These are phyloP conservation scores for Branchellion lobata DNA, from an alignment of 2,888 invertebrate species.

Conservation along the genomic window DNA sequence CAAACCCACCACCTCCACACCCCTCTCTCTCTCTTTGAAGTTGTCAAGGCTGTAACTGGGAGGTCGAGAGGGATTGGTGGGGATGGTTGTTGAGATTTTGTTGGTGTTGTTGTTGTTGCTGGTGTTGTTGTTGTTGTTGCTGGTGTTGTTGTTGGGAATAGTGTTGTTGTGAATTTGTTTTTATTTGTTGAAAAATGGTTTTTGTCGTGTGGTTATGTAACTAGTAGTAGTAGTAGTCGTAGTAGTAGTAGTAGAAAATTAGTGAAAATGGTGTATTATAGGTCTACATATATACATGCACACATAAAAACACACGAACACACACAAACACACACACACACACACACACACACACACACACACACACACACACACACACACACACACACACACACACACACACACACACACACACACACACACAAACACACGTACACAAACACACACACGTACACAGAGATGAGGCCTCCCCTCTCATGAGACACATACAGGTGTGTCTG, in stretches of 20 bases:
- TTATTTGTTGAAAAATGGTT: no score
- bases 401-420: conserved; percentile 16
- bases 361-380: conserved; percentile 21
- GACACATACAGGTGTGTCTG: neutral
- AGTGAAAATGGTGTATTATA: no score
- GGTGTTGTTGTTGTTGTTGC: no score
- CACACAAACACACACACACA: conserved; percentile 17
- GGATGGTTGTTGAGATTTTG: neutral
- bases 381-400: conserved; percentile 18
- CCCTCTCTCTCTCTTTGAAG: neutral
- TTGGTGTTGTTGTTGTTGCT: no score
- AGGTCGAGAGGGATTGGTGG: neutral
- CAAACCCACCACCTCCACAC: neutral
- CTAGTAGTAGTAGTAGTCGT: neutral
- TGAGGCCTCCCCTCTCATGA: neutral
- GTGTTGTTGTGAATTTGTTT: no score
- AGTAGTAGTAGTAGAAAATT: neutral
- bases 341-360: neutral
- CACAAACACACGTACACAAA: neutral
- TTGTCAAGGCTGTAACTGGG: neutral
- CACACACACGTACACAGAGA: conserved; percentile 7
- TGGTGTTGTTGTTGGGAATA: no score
- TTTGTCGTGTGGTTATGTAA: no score
- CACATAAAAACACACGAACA: neutral
- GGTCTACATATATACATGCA: neutral